Evolutionary conservation across 2,113 vertebrate species (phyloP).

Genomic region (Galemys pyrenaicus): DNA sequence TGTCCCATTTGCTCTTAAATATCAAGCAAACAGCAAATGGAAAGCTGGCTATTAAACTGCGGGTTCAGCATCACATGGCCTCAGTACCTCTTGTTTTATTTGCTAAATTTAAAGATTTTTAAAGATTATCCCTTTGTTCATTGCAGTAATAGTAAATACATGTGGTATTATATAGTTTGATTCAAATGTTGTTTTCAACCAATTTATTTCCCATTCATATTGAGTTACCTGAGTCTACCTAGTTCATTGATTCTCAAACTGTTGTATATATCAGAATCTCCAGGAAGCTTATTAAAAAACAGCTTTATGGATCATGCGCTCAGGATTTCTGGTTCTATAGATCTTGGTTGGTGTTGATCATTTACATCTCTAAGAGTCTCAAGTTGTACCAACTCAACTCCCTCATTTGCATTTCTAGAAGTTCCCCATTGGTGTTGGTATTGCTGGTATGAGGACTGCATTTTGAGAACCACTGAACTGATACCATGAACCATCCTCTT

Average conservation of each 20-base stretch:
- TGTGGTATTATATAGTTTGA: neutral
- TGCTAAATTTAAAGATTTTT: slow-evolving; percentile 46
- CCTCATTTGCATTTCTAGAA: neutral
- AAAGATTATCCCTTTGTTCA: neutral
- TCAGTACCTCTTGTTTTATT: neutral
- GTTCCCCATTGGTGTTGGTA: neutral
- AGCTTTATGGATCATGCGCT: neutral
- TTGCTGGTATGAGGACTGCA: neutral
- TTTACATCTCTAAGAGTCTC: neutral
- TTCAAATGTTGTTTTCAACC: neutral
- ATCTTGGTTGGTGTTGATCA: neutral
- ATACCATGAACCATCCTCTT: neutral
- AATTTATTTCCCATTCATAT: neutral
- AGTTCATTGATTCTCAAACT: neutral
- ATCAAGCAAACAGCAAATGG: neutral
- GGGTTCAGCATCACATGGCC: slow-evolving; percentile 1
- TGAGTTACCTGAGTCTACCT: neutral
- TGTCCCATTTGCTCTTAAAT: slow-evolving; percentile 66
- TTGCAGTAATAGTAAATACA: neutral
- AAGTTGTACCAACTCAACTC: no score
- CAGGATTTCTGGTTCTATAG: neutral
- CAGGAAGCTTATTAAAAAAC: neutral
- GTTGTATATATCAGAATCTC: neutral
- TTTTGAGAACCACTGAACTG: neutral
- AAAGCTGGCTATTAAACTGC: slow-evolving; percentile 54